A percentile compares a stretch with the other conserved stretches of the same genome.
phyloP scores from a whole-genome alignment of 2,113 vertebrate genomes.

The Peromyscus maniculatus region DNA sequence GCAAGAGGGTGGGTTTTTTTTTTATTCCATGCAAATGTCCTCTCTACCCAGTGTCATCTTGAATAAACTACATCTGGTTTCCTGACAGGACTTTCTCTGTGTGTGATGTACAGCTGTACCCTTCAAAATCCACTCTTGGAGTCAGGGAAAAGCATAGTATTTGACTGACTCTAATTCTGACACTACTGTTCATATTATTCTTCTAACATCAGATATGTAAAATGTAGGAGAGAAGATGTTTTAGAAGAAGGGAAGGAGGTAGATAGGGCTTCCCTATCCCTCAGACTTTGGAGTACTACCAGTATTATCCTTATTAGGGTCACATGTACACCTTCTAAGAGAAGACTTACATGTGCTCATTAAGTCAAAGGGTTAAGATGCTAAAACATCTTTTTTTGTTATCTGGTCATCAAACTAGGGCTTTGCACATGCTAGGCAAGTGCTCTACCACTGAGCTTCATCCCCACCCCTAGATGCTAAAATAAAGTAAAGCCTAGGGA shows the following conservation, averaged over 20 bases:
- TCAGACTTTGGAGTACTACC: neutral
- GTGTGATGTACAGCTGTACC: neutral
- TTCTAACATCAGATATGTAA: conserved; percentile 38
- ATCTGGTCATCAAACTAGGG: neutral
- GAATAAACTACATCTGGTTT: neutral
- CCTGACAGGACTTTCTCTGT: neutral
- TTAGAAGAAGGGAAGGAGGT: conserved; percentile 28
- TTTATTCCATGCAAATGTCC: neutral
- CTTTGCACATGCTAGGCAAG: neutral
- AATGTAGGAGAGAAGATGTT: neutral
- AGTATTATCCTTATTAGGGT: neutral
- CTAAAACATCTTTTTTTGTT: neutral
- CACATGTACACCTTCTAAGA: neutral
- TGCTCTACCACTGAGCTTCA: neutral
- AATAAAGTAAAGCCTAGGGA: neutral
- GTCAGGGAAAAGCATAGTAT: neutral
- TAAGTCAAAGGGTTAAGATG: neutral
- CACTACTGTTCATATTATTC: neutral
- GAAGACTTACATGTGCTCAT: too few relatives aligned
- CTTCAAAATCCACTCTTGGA: neutral
- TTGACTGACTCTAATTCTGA: neutral
- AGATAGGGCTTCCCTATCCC: neutral
- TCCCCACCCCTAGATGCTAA: neutral
- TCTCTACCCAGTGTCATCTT: neutral
- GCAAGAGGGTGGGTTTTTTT: neutral